Evolutionary conservation across 2,888 invertebrate species (phyloP).

Genomic region (Acanthococcus lagerstroemiae): DNA sequence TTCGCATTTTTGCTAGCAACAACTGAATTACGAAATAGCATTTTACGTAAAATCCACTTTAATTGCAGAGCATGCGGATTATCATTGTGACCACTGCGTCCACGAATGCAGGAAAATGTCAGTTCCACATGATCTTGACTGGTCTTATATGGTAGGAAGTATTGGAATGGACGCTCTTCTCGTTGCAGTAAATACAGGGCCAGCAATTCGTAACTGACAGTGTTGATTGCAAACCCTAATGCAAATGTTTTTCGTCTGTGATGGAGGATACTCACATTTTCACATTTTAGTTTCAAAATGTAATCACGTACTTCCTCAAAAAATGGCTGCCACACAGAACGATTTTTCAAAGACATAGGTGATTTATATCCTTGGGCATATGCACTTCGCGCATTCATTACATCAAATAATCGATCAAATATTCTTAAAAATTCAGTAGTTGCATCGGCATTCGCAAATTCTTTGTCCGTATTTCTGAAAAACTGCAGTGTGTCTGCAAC

Average conservation of each 20-base stretch:
- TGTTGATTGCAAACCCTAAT: too few relatives aligned
- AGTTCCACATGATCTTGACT: slow-evolving; percentile 21
- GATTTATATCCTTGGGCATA: slow-evolving; percentile 36
- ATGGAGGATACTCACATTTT: too few relatives aligned
- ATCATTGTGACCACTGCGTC: slow-evolving; percentile 30
- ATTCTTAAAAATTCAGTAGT: slow-evolving; percentile 36
- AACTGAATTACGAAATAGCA: too few relatives aligned
- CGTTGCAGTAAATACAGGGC: background rate
- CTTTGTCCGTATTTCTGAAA: slow-evolving; percentile 11
- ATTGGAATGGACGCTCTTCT: background rate
- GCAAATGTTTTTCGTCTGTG: too few relatives aligned
- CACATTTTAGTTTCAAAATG: too few relatives aligned
- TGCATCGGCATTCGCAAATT: slow-evolving; percentile 33
- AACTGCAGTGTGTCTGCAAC: slow-evolving; percentile 37
- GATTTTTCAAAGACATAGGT: slow-evolving; percentile 21
- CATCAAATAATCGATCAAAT: slow-evolving; percentile 34
- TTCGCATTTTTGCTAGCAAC: slow-evolving; percentile 1
- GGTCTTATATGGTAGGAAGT: slow-evolving; percentile 25
- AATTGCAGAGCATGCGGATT: slow-evolving; percentile 28
- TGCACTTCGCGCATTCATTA: slow-evolving; percentile 35
- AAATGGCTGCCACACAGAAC: background rate
- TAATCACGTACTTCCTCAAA: too few relatives aligned
- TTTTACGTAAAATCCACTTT: too few relatives aligned
- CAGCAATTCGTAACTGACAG: too few relatives aligned
- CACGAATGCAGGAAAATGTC: slow-evolving; percentile 22